Base-by-base conservation (phyloP, 1,140 invertebrate species). In the Holcopasites calliopsidis region DNA sequence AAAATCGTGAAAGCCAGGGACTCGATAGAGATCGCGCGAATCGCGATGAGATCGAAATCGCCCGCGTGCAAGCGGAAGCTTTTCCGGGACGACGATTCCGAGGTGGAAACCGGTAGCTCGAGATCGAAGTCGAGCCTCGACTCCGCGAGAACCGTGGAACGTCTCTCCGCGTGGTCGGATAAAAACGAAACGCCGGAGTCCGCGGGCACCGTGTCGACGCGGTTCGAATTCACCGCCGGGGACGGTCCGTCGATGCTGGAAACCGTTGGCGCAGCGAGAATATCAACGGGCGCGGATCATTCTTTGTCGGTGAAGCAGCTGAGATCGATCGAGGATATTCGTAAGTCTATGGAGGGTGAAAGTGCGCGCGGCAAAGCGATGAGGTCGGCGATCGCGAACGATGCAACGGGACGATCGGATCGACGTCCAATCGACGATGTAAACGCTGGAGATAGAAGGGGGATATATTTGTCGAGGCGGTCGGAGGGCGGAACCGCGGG, bases 261-360 rank as follows among this genome's bases (percentile, higher is more conserved):
- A 10, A 18, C 13, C 11, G 18, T 1, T 1, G n/a, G 11, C 31
- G 10, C 8, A 18, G 31, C 52, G 11, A 23, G 44, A 23, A n/a
- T 11, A 28, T 11, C 47, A 23, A 38, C 38, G 38, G 21, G 7
- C 44, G 47, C 8, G 33, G 44, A 69, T 40, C 21, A 4, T 35
- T 55, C 18, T 16, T 10, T 75, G 42, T 64, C 73, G 0, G 31
- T 80, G 21, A 85, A 73, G 50, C 61, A 61, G 2, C 58, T 86
- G 49, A 78, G 85, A 61, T 86, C 86, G 31, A 85, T 88, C 74
- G 79, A 87, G 54, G 81, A 84, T 44, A 86, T 88, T 76, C 79
- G 83, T 10, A 82, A 77, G 62, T 85, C 85, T 21, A 86, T 87
- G 58, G 73, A 66, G 47, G 49, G 26, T 31, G 55, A 66, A 18